Evolutionary conservation across 2,888 invertebrate species (phyloP).

Genomic region (Crocallis elinguaria): DNA sequence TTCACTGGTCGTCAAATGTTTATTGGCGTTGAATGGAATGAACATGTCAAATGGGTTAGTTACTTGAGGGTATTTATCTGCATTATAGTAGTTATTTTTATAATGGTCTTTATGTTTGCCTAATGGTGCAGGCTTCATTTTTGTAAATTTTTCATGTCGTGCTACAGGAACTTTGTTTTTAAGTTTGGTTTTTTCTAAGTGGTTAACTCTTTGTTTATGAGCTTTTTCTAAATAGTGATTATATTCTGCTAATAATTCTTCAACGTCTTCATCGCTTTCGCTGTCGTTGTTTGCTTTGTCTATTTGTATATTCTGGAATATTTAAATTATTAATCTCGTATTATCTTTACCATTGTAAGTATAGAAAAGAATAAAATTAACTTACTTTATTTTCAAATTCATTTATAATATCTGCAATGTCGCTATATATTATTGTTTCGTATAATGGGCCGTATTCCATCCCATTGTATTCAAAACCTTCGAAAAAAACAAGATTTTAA

Average conservation of each 20-base stretch:
- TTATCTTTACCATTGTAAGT: not conserved
- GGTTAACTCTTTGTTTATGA: conserved; percentile 65
- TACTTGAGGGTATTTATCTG: conserved; percentile 44
- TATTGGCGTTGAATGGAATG: conserved; percentile 53
- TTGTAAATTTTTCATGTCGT: conserved; percentile 62
- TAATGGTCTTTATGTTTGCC: conserved; percentile 50
- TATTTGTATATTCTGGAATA: conserved; percentile 60
- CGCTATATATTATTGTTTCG: conserved; percentile 72
- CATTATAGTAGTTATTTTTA: conserved; percentile 48
- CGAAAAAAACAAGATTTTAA: too few relatives aligned
- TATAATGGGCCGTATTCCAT: conserved; percentile 66
- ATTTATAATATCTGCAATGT: conserved; percentile 60
- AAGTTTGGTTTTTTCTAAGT: conserved; percentile 60
- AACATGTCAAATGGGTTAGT: conserved; percentile 60
- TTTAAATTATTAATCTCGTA: not conserved
- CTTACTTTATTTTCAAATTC: conserved; percentile 13
- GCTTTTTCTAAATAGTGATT: conserved; percentile 74
- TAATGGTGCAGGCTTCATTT: conserved; percentile 40
- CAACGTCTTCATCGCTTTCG: conserved; percentile 70
- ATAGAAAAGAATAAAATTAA: not conserved
- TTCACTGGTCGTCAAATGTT: conserved; percentile 47
- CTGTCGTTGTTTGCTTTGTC: conserved; percentile 58
- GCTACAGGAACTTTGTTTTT: conserved; percentile 73
- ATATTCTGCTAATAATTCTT: conserved; percentile 71
- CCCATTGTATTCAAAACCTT: conserved; percentile 46